Conservation (phyloP, 1,140 invertebrate genomes). For the Pseudomyrmex flavicornis region DNA sequence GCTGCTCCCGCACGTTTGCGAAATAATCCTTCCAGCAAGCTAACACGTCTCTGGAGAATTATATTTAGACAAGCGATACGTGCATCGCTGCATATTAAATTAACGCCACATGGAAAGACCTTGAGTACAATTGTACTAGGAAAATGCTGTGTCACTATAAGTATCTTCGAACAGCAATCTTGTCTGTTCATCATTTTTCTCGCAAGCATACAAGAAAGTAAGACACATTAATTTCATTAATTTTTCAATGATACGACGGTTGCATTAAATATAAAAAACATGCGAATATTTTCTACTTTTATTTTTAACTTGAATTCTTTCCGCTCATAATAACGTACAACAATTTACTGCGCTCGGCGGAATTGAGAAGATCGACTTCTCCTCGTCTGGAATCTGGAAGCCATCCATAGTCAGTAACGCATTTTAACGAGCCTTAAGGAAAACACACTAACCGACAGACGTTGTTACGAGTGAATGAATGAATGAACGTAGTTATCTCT, state of each 20-base stretch:
- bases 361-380: background rate
- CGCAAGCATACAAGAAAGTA: background rate
- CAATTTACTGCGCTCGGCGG: background rate
- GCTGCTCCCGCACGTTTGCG: constrained; percentile 16
- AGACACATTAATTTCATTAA: background rate
- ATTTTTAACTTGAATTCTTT: too few relatives aligned
- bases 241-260: background rate
- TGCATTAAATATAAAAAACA: background rate
- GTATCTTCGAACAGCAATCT: background rate
- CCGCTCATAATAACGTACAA: too few relatives aligned
- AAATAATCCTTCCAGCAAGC: background rate
- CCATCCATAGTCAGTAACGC: constrained; percentile 23
- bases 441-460: constrained; percentile 27
- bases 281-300: background rate
- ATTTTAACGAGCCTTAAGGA: constrained; percentile 16
- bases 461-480: constrained; percentile 67
- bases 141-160: background rate
- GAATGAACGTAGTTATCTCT: constrained; percentile 64
- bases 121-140: background rate
- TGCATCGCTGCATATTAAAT: constrained; percentile 51
- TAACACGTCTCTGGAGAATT: constrained; percentile 29
- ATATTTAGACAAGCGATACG: constrained; percentile 39
- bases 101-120: constrained; percentile 24
- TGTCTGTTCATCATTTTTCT: background rate
- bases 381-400: constrained; percentile 16